Evolutionary conservation across 2,888 invertebrate species (phyloP).

Genomic region (Eupithecia dodoneata): DNA sequence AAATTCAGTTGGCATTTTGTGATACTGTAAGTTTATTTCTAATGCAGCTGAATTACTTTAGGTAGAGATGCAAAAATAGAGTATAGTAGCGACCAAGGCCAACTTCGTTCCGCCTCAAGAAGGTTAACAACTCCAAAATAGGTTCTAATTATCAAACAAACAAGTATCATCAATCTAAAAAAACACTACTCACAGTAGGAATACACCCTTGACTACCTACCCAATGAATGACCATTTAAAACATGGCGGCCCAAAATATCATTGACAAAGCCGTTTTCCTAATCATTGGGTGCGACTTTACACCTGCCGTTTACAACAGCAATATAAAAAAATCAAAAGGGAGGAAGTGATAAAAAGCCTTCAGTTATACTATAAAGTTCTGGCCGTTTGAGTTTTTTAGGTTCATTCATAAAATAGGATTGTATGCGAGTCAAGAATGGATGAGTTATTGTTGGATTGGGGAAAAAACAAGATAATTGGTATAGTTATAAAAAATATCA

Average conservation of each 20-base stretch:
- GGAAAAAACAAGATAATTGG: background rate
- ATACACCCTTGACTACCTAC: constrained; percentile 12
- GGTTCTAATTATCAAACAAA: background rate
- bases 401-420: constrained; percentile 67
- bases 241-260: constrained; percentile 42
- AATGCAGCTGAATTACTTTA: no score
- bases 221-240: constrained; percentile 42
- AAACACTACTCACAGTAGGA: constrained; percentile 16
- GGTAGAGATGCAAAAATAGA: no score
- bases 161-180: constrained; percentile 24
- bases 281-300: constrained; percentile 72
- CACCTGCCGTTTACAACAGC: constrained; percentile 79
- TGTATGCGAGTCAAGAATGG: constrained; percentile 38
- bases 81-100: no score
- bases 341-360: constrained; percentile 77
- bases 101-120: background rate
- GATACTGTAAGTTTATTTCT: no score
- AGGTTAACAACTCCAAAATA: background rate
- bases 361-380: constrained; percentile 66
- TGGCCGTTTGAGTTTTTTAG: constrained; percentile 54
- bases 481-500: background rate
- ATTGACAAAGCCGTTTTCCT: constrained; percentile 64
- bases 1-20: no score
- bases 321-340: constrained; percentile 63
- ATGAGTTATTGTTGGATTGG: constrained; percentile 25